A percentile compares a stretch with the other conserved stretches of the same genome.
Conservation (phyloP, 2,113 vertebrate species). For the Acrocephalus kingi region DNA sequence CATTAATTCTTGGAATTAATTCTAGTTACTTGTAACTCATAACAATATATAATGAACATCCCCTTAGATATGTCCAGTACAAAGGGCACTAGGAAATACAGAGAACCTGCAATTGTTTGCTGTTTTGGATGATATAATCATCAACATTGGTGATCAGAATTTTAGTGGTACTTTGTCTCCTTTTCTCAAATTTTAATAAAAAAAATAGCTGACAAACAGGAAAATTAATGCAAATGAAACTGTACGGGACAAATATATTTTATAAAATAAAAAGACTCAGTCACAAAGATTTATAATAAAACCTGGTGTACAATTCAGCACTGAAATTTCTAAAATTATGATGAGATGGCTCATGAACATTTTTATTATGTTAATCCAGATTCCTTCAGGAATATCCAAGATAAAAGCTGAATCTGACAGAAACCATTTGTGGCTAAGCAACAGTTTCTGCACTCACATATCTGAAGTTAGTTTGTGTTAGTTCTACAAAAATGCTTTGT, state of each 20-base stretch:
- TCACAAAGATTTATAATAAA: slow-evolving; percentile 56
- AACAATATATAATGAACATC: not conserved
- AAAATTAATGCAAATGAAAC: slow-evolving; percentile 28
- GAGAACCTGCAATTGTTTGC: not conserved
- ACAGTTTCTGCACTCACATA: slow-evolving; percentile 19
- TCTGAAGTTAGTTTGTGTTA: slow-evolving; percentile 14
- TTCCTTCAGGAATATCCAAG: slow-evolving; percentile 65
- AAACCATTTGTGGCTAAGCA: slow-evolving; percentile 59
- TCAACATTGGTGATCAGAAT: not conserved
- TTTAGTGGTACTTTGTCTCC: not conserved
- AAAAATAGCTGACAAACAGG: slow-evolving; percentile 28
- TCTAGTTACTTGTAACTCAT: not conserved
- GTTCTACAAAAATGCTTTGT: slow-evolving; percentile 53
- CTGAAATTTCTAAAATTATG: slow-evolving; percentile 65
- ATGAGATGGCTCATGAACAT: slow-evolving; percentile 55
- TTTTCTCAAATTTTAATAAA: slow-evolving; percentile 24
- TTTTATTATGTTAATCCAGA: slow-evolving; percentile 71
- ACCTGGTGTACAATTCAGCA: slow-evolving; percentile 38
- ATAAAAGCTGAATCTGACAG: slow-evolving; percentile 65
- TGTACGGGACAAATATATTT: slow-evolving; percentile 40
- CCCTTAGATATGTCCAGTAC: not conserved
- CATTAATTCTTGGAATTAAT: not conserved
- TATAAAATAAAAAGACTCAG: slow-evolving; percentile 45
- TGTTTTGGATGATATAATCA: not conserved
- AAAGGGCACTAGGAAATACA: not conserved